These are phyloP conservation scores for Rambutsinella grinnellia DNA, from an alignment of 2,888 invertebrate genomes.

Conservation along the genomic window DNA sequence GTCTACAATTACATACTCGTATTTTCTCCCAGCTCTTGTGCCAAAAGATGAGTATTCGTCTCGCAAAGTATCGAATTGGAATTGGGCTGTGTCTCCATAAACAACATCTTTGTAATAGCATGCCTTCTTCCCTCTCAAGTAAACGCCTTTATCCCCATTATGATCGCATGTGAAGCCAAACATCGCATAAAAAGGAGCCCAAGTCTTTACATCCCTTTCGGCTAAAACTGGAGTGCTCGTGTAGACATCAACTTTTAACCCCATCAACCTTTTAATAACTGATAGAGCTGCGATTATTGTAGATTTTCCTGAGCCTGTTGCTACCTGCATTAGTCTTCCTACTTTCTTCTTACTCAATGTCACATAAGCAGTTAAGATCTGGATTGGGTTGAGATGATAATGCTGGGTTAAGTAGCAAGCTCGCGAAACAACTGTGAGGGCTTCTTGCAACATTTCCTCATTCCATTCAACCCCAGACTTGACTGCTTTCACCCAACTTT, in stretches of 20 bases:
- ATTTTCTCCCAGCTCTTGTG: constrained; percentile 66
- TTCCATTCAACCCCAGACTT: background rate
- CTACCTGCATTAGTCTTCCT: constrained; percentile 14
- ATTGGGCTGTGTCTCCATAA: constrained; percentile 68
- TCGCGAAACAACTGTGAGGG: background rate
- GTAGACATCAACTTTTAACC: constrained; percentile 67
- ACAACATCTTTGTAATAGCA: constrained; percentile 67
- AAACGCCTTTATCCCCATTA: constrained; percentile 63
- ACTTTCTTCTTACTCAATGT: constrained; percentile 35
- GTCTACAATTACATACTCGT: constrained; percentile 68
- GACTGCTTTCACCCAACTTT: background rate
- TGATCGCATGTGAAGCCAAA: constrained; percentile 67
- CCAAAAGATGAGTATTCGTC: constrained; percentile 68
- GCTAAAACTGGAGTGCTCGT: constrained; percentile 68
- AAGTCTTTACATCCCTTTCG: constrained; percentile 65
- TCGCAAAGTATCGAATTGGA: constrained; percentile 68
- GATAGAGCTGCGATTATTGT: constrained; percentile 68
- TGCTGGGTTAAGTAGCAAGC: background rate
- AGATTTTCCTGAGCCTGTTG: constrained; percentile 70
- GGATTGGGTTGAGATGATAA: constrained; percentile 6
- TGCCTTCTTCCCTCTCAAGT: constrained; percentile 62
- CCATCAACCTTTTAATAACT: constrained; percentile 66
- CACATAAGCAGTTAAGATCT: constrained; percentile 6
- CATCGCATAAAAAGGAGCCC: constrained; percentile 63
- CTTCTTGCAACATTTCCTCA: background rate